These are phyloP conservation scores for Brachionus rotundiformis DNA, from an alignment of 1,140 invertebrate species.

Conservation along the genomic window DNA sequence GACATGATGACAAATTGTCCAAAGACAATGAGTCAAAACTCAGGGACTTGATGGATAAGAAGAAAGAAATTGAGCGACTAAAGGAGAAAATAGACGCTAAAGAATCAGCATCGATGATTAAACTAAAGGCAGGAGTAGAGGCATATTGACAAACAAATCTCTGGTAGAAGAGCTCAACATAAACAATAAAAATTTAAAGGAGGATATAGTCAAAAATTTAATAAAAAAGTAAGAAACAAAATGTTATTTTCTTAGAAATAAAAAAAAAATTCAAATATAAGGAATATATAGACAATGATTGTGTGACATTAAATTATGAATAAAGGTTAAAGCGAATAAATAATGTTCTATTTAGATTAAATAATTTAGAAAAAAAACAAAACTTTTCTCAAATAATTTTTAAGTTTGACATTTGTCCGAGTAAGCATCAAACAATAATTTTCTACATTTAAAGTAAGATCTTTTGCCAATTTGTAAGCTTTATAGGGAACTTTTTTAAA, in stretches of 20 bases:
- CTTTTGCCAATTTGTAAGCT: background rate
- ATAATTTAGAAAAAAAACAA: too few relatives aligned
- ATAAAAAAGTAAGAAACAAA: too few relatives aligned
- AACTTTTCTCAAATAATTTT: background rate
- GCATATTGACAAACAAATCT: background rate
- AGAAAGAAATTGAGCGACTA: constrained; percentile 41
- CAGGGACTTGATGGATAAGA: background rate
- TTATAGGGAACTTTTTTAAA: background rate
- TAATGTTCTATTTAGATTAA: too few relatives aligned
- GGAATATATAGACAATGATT: too few relatives aligned
- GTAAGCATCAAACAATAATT: background rate
- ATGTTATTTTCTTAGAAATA: too few relatives aligned
- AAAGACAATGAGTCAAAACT: constrained; percentile 23
- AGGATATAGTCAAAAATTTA: too few relatives aligned
- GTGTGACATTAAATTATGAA: too few relatives aligned
- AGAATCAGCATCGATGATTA: background rate
- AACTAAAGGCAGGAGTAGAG: constrained; percentile 15
- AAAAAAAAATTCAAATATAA: too few relatives aligned
- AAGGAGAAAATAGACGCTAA: constrained; percentile 40
- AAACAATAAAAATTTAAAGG: background rate
- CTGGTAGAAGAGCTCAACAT: constrained; percentile 12
- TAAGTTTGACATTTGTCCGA: background rate
- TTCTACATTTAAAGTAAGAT: background rate
- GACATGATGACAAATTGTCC: constrained; percentile 19
- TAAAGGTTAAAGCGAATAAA: too few relatives aligned